Evolutionary conservation across 2,888 invertebrate genomes (phyloP).

Genomic region (Sepiola atlantica): DNA sequence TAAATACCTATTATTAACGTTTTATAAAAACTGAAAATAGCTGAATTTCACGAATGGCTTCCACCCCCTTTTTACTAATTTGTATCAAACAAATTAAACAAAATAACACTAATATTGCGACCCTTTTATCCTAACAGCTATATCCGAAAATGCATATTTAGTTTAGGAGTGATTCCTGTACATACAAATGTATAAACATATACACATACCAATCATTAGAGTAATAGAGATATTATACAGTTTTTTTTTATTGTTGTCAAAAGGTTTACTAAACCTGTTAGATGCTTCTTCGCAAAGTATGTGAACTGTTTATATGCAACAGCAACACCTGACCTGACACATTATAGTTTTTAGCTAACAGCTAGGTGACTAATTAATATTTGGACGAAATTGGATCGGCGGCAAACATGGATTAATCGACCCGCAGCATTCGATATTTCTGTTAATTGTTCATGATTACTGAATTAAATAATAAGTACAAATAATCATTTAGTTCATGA

Average conservation of each 20-base stretch:
- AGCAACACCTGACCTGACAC: neutral
- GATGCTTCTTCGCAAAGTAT: neutral
- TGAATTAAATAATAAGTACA: neutral
- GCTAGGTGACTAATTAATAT: neutral
- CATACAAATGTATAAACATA: too few relatives aligned
- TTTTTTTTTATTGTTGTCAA: neutral
- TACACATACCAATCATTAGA: too few relatives aligned
- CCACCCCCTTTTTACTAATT: too few relatives aligned
- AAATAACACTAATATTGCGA: too few relatives aligned
- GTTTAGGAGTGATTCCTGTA: too few relatives aligned
- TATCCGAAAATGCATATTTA: too few relatives aligned
- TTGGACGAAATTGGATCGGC: neutral
- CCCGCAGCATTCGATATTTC: neutral
- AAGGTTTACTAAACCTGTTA: neutral
- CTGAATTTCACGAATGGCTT: too few relatives aligned
- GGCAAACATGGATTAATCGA: neutral
- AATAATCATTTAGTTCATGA: neutral
- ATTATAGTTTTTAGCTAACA: too few relatives aligned
- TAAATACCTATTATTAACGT: too few relatives aligned
- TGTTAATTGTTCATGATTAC: neutral
- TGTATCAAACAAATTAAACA: too few relatives aligned
- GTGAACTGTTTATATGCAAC: neutral
- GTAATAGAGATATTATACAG: neutral
- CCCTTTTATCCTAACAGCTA: too few relatives aligned
- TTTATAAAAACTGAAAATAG: too few relatives aligned